These are phyloP conservation scores for Drosophila willistoni DNA, from an alignment of 1,140 invertebrate species.

Conservation along the genomic window DNA sequence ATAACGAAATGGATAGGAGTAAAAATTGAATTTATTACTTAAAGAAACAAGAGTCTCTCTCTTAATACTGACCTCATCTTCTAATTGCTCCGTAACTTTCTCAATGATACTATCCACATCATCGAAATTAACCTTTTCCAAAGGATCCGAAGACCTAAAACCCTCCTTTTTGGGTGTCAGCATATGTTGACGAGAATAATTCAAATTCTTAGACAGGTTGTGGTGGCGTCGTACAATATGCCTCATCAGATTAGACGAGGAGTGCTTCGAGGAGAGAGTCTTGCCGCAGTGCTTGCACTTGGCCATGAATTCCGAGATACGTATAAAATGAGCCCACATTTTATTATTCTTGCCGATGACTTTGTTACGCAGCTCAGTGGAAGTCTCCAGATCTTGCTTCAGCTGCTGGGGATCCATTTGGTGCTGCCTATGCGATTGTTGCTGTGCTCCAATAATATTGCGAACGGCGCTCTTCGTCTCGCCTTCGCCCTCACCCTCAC, in stretches of 20 bases:
- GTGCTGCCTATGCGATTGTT: constrained; percentile 13
- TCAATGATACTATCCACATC: constrained; percentile 73
- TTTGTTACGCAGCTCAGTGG: constrained; percentile 57
- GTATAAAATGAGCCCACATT: constrained; percentile 71
- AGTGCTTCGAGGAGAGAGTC: constrained; percentile 71
- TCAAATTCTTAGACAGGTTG: constrained; percentile 62
- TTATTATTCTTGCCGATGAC: constrained; percentile 72
- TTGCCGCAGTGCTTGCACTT: constrained; percentile 73
- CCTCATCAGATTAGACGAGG: constrained; percentile 69
- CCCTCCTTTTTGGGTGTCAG: constrained; percentile 59
- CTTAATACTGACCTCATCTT: constrained; percentile 55
- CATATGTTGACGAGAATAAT: constrained; percentile 62
- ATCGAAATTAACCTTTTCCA: constrained; percentile 71
- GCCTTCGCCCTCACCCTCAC: constrained; percentile 40
- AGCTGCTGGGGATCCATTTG: constrained; percentile 12
- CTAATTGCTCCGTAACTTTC: constrained; percentile 66
- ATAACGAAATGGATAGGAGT: constrained; percentile 44
- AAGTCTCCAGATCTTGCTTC: constrained; percentile 37
- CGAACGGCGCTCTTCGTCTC: constrained; percentile 66
- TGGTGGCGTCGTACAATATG: constrained; percentile 69
- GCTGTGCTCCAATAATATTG: constrained; percentile 54
- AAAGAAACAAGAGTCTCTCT: not conserved
- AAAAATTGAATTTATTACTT: not conserved
- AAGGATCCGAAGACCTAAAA: constrained; percentile 41
- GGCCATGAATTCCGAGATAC: constrained; percentile 70